These are phyloP conservation scores for Dendrophyllia cribrosa DNA, from an alignment of 64 coral and sea anemone species.

Conservation along the genomic window DNA sequence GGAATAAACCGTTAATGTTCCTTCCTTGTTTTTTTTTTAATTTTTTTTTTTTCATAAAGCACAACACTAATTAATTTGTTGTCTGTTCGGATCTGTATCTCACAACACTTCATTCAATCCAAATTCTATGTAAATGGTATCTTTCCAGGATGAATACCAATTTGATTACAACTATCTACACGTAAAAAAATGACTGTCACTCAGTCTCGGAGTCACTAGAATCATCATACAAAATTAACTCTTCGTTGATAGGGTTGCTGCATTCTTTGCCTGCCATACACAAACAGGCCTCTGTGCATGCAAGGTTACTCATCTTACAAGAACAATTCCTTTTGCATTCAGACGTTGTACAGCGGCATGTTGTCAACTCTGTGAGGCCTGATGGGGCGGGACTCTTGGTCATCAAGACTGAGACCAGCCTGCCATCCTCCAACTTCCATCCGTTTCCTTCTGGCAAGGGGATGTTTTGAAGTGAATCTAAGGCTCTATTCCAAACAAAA, in stretches of 20 bases:
- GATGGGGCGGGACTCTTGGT: not conserved
- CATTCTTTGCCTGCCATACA: conserved; percentile 32
- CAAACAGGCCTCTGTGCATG: conserved; percentile 10
- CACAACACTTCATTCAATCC: no score
- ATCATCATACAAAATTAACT: no score
- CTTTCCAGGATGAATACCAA: no score
- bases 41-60: no score
- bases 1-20: no score
- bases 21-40: no score
- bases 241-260: not conserved
- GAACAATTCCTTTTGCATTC: conserved; percentile 10
- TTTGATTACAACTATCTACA: no score
- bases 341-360: conserved; percentile 6
- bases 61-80: no score
- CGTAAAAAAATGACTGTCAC: no score
- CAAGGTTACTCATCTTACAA: not conserved
- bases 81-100: no score
- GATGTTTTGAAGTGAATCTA: not conserved
- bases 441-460: conserved; percentile 31
- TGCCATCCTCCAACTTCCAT: conserved; percentile 40
- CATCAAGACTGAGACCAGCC: not conserved
- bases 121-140: no score
- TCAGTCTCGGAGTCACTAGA: no score
- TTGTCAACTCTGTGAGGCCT: not conserved
- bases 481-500: not conserved